Evolutionary conservation across 1,140 invertebrate species (phyloP).

Genomic region (Lerema accius): DNA sequence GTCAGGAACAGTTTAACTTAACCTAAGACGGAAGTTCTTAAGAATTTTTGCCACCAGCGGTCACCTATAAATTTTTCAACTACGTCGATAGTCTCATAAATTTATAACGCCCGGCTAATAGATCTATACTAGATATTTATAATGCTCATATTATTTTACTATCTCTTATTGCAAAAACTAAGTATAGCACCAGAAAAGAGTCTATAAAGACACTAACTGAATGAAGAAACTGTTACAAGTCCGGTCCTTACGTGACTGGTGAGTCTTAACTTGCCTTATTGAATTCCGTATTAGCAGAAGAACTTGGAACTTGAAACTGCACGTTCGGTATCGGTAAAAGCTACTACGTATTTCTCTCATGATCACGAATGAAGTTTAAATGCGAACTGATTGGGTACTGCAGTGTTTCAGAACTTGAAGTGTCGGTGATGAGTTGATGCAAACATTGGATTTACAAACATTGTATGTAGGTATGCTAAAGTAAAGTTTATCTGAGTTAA

Average conservation of each 20-base stretch:
- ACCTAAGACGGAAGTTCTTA: no score
- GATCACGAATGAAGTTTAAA: slow-evolving; percentile 5
- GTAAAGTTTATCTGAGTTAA: no score
- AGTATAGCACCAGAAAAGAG: neutral
- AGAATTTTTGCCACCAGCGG: no score
- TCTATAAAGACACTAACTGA: slow-evolving; percentile 2
- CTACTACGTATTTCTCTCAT: slow-evolving; percentile 4
- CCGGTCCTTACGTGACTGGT: slow-evolving; percentile 2
- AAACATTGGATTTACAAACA: neutral
- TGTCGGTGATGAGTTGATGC: neutral
- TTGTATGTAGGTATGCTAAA: no score
- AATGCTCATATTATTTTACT: neutral
- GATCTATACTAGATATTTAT: no score
- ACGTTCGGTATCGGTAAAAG: slow-evolving; percentile 2
- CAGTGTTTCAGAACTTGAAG: neutral
- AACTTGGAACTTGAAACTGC: slow-evolving; percentile 3
- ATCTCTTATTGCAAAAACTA: neutral
- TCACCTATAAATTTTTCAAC: no score
- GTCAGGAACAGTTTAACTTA: no score
- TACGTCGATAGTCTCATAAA: no score
- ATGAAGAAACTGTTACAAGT: slow-evolving; percentile 6
- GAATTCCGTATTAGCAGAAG: neutral
- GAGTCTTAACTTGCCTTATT: slow-evolving; percentile 4
- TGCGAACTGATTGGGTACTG: neutral
- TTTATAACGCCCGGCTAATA: no score